Conservation (phyloP, 2,113 vertebrate genomes). For the Grus americana region DNA sequence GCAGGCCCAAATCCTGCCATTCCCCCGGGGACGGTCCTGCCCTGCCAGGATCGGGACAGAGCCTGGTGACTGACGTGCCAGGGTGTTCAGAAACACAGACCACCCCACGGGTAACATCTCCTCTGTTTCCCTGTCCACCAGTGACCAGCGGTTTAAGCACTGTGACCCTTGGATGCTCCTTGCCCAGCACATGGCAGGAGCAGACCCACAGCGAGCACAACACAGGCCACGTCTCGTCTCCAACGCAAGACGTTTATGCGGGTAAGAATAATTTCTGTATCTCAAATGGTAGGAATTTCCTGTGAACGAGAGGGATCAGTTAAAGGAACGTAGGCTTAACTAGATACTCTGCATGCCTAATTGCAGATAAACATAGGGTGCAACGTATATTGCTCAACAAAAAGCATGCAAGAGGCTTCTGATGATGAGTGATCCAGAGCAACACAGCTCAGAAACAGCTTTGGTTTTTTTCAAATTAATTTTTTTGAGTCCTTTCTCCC, state of each 20-base stretch:
- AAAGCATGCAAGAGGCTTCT: not conserved
- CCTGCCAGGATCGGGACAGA: no score
- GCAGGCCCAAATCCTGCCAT: not conserved
- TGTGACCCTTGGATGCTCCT: not conserved
- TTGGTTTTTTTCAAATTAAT: not conserved
- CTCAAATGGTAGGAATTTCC: conserved; percentile 40
- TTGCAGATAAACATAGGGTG: conserved; percentile 4
- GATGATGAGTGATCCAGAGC: not conserved
- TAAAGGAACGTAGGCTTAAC: not conserved
- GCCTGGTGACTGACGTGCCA: not conserved
- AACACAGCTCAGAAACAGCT: not conserved
- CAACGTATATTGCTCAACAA: not conserved
- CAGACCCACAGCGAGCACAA: not conserved
- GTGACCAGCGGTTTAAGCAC: not conserved
- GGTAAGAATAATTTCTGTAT: conserved; percentile 1
- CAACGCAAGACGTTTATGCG: not conserved
- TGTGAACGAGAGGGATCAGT: not conserved
- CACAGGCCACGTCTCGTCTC: not conserved
- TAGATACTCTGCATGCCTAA: conserved; percentile 12
- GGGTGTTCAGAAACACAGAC: not conserved
- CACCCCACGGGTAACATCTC: fast-evolving
- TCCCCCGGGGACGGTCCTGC: not conserved
- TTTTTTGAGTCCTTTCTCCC: not conserved
- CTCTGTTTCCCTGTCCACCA: not conserved
- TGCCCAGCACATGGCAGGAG: not conserved